These are phyloP conservation scores for Ethmia dodecea DNA, from an alignment of 2,888 invertebrate species.

Conservation along the genomic window DNA sequence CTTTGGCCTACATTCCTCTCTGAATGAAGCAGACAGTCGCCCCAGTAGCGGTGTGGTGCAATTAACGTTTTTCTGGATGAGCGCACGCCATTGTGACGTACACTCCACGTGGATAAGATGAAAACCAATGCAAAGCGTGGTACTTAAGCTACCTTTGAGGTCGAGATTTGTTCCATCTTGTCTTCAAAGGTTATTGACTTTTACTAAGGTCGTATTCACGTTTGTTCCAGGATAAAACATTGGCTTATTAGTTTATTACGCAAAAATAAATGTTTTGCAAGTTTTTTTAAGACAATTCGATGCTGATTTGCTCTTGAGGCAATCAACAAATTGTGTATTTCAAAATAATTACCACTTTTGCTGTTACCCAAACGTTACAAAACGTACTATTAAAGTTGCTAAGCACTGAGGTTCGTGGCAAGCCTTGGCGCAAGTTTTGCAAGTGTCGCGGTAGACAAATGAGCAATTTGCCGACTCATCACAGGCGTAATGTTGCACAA, in stretches of 20 bases:
- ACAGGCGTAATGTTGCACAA: constrained; percentile 56
- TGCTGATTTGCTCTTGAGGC: no score
- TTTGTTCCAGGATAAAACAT: no score
- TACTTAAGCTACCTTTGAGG: constrained; percentile 44
- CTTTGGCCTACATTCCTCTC: no score
- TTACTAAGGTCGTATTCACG: neutral
- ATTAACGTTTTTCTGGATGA: constrained; percentile 66
- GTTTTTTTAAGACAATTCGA: no score
- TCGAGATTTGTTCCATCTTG: constrained; percentile 7
- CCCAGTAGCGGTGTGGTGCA: constrained; percentile 50
- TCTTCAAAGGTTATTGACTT: constrained; percentile 20
- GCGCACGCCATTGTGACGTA: constrained; percentile 54
- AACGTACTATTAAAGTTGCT: constrained; percentile 5
- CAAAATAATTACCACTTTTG: no score
- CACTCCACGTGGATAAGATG: constrained; percentile 47
- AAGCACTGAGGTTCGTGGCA: constrained; percentile 4
- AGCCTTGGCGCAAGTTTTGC: constrained; percentile 35
- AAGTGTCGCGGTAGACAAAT: constrained; percentile 58
- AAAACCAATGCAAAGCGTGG: constrained; percentile 39
- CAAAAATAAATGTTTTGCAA: no score
- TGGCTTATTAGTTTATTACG: no score
- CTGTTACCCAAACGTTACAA: no score
- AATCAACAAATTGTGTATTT: no score
- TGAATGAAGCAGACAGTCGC: constrained; percentile 22
- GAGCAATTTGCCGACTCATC: constrained; percentile 66